phyloP scores from a whole-genome alignment of 2,888 invertebrate genomes.

The Gerosis bhagava region DNA sequence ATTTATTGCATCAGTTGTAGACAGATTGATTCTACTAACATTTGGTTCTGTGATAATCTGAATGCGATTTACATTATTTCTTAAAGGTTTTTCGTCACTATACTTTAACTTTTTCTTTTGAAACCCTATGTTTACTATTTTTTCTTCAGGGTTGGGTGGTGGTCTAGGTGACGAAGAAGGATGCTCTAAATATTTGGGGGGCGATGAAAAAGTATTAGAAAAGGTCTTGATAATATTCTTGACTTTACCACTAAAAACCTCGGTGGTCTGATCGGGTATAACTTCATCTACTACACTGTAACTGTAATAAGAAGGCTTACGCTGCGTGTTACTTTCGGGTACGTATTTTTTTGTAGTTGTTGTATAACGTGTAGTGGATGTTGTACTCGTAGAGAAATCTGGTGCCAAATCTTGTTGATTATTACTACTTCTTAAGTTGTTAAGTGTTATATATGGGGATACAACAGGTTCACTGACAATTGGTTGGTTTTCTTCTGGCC shows the following conservation, averaged over 20 bases:
- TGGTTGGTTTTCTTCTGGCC: conserved; percentile 35
- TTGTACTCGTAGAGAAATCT: conserved; percentile 46
- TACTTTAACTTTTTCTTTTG: conserved; percentile 58
- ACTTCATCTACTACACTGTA: conserved; percentile 64
- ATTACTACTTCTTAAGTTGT: conserved; percentile 37
- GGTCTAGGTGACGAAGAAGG: conserved; percentile 39
- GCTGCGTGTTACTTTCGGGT: conserved; percentile 34
- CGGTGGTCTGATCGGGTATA: conserved; percentile 64
- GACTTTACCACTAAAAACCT: conserved; percentile 63
- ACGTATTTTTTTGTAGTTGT: conserved; percentile 39
- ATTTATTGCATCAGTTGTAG: conserved; percentile 39
- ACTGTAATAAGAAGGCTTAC: conserved; percentile 62
- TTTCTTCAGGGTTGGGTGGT: conserved; percentile 50
- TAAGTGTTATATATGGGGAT: conserved; percentile 66
- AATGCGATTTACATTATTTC: conserved; percentile 53
- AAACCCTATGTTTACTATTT: conserved; percentile 64
- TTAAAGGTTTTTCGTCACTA: conserved; percentile 53
- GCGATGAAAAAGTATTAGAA: conserved; percentile 54
- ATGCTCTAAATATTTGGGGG: conserved; percentile 46
- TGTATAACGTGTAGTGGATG: conserved; percentile 41
- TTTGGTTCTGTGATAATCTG: conserved; percentile 64
- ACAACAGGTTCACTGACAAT: conserved; percentile 65
- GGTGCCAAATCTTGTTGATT: conserved; percentile 39
- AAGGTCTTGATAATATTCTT: conserved; percentile 68
- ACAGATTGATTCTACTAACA: conserved; percentile 39